Percentiles rank a stretch among this genome's conserved stretches.
These are phyloP conservation scores for Pteropus rufus DNA, from an alignment of 2,797 vertebrate species.

Conservation along the genomic window DNA sequence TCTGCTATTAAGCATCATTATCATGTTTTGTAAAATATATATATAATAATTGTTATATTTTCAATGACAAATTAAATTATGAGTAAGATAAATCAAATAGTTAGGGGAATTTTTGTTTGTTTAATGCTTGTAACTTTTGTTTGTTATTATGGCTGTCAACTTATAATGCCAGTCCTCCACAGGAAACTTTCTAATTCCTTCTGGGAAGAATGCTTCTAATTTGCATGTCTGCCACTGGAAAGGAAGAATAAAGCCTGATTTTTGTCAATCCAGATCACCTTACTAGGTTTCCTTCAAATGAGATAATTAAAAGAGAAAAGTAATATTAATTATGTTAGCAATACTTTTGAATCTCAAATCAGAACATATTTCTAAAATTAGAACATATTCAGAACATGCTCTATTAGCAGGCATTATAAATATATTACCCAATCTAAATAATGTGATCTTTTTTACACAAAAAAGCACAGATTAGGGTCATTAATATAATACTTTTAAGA, in stretches of 20 bases:
- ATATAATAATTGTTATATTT: not conserved
- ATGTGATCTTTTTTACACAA: not conserved
- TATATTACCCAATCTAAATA: not conserved
- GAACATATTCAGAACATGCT: not conserved
- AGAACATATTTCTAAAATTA: conserved; percentile 2
- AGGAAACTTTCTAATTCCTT: not conserved
- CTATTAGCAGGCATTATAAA: not conserved
- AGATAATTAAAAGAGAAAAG: not conserved
- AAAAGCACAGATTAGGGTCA: not conserved
- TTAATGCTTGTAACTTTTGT: not conserved
- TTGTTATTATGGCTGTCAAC: not conserved
- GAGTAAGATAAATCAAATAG: not conserved
- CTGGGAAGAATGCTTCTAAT: not conserved
- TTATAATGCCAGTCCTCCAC: not conserved
- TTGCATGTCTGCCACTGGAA: not conserved
- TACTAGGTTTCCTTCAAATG: not conserved
- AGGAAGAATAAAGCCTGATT: not conserved
- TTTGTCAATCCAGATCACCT: not conserved
- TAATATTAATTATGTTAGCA: not conserved
- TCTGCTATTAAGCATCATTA: not conserved
- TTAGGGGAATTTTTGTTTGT: not conserved
- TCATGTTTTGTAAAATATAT: not conserved
- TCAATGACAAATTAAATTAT: conserved; percentile 4
- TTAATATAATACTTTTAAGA: not conserved
- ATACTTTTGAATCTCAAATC: not conserved